phyloP scores from a whole-genome alignment of 2,113 vertebrate genomes.

The Heliornis fulica region DNA sequence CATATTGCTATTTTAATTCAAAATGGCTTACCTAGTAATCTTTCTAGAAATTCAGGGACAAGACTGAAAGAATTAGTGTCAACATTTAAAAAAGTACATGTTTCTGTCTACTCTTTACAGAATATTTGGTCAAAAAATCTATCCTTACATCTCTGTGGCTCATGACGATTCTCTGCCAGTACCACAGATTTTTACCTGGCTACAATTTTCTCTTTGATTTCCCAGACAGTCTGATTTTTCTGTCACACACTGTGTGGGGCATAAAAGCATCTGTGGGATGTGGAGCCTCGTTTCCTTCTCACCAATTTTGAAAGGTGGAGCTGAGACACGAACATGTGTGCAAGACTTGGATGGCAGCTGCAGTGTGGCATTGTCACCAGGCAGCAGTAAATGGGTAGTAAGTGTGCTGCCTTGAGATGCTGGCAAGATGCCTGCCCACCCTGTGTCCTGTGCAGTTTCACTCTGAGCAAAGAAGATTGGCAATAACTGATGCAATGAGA shows the following conservation, averaged over 20 bases:
- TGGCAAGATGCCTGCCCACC: not conserved
- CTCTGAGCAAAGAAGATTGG: not conserved
- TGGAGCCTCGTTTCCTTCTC: not conserved
- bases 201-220: not conserved
- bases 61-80: not conserved
- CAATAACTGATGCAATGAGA: not conserved
- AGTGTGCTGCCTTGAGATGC: not conserved
- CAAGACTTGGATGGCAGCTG: not conserved
- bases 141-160: not conserved
- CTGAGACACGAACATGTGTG: not conserved
- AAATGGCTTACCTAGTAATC: not conserved
- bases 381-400: not conserved
- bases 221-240: not conserved
- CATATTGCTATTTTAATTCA: not conserved
- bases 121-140: not conserved
- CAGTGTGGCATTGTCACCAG: not conserved
- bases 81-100: not conserved
- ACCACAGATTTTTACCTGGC: not conserved
- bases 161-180: not conserved
- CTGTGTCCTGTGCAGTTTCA: fast-evolving
- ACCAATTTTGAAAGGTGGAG: not conserved
- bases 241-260: fast-evolving
- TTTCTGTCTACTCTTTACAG: not conserved
- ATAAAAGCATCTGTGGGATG: not conserved
- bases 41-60: not conserved